phyloP scores from a whole-genome alignment of 2,888 invertebrate genomes.

The Nomada ferruginata region DNA sequence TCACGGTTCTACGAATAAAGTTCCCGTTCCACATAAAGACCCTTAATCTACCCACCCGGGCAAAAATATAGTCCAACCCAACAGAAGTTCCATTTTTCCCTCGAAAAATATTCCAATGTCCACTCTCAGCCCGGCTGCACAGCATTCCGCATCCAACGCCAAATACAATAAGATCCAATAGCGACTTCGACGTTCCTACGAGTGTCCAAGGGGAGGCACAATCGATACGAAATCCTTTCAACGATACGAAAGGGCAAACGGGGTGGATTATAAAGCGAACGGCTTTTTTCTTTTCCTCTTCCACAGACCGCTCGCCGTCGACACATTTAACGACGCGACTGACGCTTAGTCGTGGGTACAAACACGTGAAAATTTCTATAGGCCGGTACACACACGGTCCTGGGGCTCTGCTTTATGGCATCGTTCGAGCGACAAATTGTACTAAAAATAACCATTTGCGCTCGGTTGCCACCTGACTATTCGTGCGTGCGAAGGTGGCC shows the following conservation, averaged over 20 bases:
- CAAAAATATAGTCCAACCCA: no score
- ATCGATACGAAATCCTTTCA: neutral
- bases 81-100: no score
- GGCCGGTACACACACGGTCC: conserved; percentile 54
- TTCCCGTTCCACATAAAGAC: no score
- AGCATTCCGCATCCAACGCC: no score
- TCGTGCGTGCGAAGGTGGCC: conserved; percentile 78
- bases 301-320: conserved; percentile 36
- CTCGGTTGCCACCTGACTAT: conserved; percentile 74
- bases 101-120: no score
- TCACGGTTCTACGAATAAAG: no score
- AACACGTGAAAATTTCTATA: conserved; percentile 63
- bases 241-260: conserved; percentile 40
- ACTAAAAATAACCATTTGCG: conserved; percentile 83
- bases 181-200: neutral
- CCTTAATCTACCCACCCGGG: no score
- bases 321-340: conserved; percentile 63
- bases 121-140: no score
- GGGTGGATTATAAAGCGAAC: conserved; percentile 44
- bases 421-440: conserved; percentile 82
- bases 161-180: no score
- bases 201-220: neutral
- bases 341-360: conserved; percentile 62
- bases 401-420: conserved; percentile 75
- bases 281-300: conserved; percentile 20